Percentiles rank a stretch among this genome's conserved stretches.
These are phyloP conservation scores for Hypsopygia costalis DNA, from an alignment of 2,888 invertebrate species.

Conservation along the genomic window DNA sequence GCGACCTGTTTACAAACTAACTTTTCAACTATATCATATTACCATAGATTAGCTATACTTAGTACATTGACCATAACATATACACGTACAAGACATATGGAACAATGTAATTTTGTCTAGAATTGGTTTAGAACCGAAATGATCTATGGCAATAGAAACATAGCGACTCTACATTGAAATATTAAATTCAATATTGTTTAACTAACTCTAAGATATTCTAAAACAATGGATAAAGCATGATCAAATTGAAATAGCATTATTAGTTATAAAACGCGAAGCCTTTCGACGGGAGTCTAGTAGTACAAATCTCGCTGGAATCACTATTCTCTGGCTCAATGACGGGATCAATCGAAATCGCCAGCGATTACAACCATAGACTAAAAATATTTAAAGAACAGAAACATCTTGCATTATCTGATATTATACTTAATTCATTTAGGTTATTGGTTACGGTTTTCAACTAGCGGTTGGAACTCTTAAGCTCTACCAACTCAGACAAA, in stretches of 20 bases:
- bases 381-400: constrained; percentile 3
- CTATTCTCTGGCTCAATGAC: constrained; percentile 45
- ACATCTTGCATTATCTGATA: background rate
- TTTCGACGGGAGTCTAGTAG: constrained; percentile 34
- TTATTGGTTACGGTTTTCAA: no score
- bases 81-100: no score
- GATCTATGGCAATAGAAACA: no score
- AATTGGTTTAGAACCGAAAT: no score
- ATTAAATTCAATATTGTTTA: background rate
- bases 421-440: constrained; percentile 26
- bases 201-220: background rate
- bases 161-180: background rate
- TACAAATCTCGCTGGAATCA: constrained; percentile 51
- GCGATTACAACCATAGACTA: constrained; percentile 40
- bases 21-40: no score
- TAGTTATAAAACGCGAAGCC: constrained; percentile 23
- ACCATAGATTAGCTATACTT: no score
- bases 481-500: no score
- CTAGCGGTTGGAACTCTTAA: no score
- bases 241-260: constrained; percentile 27
- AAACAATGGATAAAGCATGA: constrained; percentile 15
- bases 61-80: no score
- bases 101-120: no score
- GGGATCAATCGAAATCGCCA: constrained; percentile 45
- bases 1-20: no score